A percentile compares a stretch with the other conserved stretches of the same genome.
These are phyloP conservation scores for Argya squamiceps DNA, from an alignment of 2,797 vertebrate species.

Conservation along the genomic window DNA sequence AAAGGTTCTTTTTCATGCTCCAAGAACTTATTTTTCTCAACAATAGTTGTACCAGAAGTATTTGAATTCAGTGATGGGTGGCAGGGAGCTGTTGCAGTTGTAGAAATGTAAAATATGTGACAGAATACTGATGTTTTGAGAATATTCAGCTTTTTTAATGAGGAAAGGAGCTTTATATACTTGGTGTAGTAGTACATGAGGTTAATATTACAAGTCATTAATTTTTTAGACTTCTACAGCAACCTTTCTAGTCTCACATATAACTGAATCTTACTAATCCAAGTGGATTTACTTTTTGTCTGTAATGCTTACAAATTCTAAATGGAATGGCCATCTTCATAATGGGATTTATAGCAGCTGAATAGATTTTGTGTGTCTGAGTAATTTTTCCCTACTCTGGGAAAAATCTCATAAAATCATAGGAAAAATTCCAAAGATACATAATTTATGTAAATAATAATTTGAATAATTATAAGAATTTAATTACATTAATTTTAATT, in stretches of 20 bases:
- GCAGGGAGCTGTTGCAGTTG: neutral
- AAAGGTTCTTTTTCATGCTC: neutral
- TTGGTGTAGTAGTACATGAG: neutral
- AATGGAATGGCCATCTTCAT: neutral
- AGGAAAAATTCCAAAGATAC: neutral
- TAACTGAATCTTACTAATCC: neutral
- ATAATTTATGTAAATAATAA: too few relatives aligned
- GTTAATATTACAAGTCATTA: neutral
- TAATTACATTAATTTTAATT: too few relatives aligned
- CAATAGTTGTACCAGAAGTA: neutral
- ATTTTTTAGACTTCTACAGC: neutral
- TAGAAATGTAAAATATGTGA: neutral
- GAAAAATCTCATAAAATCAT: constrained; percentile 28
- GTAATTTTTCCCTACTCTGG: neutral
- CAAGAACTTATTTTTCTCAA: constrained; percentile 1
- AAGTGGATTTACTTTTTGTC: neutral
- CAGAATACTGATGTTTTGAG: neutral
- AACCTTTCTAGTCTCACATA: constrained; percentile 33
- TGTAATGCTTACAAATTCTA: neutral
- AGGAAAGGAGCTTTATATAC: neutral
- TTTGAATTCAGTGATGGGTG: neutral
- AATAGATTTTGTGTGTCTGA: neutral
- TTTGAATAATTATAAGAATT: too few relatives aligned
- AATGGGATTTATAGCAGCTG: neutral
- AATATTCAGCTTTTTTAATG: neutral